These are phyloP conservation scores for Darevskia mixta DNA, from an alignment of 2,797 vertebrate genomes.

Conservation along the genomic window DNA sequence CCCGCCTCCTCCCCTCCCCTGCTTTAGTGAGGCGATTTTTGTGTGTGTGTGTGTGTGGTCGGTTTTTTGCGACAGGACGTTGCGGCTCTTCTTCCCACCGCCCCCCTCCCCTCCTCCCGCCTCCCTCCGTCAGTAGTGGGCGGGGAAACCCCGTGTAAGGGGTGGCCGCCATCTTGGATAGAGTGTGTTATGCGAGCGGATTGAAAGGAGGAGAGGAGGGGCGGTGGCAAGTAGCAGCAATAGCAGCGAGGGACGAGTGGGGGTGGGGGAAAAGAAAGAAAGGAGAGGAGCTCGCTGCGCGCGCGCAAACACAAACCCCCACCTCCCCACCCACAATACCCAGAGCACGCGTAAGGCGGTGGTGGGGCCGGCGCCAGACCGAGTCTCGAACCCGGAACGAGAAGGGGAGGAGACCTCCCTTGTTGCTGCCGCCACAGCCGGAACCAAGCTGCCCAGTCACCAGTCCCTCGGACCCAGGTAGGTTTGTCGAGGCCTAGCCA, in stretches of 20 bases:
- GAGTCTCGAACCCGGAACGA: conserved; percentile 25
- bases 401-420: conserved; percentile 37
- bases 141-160: conserved; percentile 92
- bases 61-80: conserved; percentile 57
- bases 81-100: conserved; percentile 8
- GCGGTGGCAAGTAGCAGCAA: neutral
- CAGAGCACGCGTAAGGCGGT: neutral
- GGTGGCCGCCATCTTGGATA: conserved; percentile 91
- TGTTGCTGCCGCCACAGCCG: conserved; percentile 6
- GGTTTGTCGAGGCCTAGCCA: neutral
- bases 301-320: conserved; percentile 5
- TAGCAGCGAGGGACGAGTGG: too few relatives aligned
- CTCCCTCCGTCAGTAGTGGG: conserved; percentile 83
- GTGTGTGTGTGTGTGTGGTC: neutral
- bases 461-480: conserved; percentile 75
- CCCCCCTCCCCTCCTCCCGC: neutral
- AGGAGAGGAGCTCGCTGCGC: neutral
- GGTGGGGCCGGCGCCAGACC: conserved; percentile 51
- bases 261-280: neutral
- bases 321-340: neutral
- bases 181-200: conserved; percentile 50
- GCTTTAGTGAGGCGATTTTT: neutral
- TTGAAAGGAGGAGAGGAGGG: conserved; percentile 19
- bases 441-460: conserved; percentile 75
- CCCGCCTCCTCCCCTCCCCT: neutral